Percentiles rank a stretch among this genome's conserved stretches.
Evolutionary conservation across 2,797 vertebrate species (phyloP).

Genomic region (Huso huso): DNA sequence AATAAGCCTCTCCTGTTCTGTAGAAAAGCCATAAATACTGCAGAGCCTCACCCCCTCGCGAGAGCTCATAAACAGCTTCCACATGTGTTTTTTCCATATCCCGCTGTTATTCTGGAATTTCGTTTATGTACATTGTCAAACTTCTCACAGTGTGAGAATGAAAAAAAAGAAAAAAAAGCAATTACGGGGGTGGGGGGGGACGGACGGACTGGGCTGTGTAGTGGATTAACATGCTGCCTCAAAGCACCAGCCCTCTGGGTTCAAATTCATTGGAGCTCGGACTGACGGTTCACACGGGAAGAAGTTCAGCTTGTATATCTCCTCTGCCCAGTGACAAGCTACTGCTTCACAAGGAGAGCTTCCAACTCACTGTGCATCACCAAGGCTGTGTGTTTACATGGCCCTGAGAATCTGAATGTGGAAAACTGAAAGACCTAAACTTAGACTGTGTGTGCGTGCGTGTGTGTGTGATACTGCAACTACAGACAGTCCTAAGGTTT

Average conservation of each 20-base stretch:
- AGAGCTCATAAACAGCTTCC: conserved; percentile 52
- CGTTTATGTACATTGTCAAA: conserved; percentile 60
- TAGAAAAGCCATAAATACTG: conserved; percentile 42
- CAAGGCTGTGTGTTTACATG: conserved; percentile 15
- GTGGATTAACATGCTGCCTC: conserved; percentile 16
- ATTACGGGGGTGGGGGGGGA: conserved; percentile 38
- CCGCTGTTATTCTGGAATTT: conserved; percentile 58
- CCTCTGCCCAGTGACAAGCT: conserved; percentile 16
- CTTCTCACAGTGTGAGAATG: conserved; percentile 59
- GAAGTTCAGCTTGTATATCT: conserved; percentile 24
- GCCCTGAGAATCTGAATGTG: conserved; percentile 41
- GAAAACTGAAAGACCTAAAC: conserved; percentile 2
- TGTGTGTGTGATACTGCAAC: background rate
- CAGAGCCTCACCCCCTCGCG: conserved; percentile 40
- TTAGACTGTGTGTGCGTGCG: background rate
- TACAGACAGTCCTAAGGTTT: too few relatives aligned
- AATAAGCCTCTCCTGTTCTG: conserved; percentile 29
- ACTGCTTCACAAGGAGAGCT: conserved; percentile 20
- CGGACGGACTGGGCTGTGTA: conserved; percentile 13
- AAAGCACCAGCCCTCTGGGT: conserved; percentile 2
- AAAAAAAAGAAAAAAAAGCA: conserved; percentile 45
- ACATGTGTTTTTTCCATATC: conserved; percentile 60
- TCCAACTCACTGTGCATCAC: conserved; percentile 8
- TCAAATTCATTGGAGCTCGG: conserved; percentile 9
- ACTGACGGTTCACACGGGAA: conserved; percentile 43